Percentiles rank a stretch among this genome's conserved stretches.
Conservation (phyloP, 2,797 vertebrate genomes). For the Setipinna tenuifilis region DNA sequence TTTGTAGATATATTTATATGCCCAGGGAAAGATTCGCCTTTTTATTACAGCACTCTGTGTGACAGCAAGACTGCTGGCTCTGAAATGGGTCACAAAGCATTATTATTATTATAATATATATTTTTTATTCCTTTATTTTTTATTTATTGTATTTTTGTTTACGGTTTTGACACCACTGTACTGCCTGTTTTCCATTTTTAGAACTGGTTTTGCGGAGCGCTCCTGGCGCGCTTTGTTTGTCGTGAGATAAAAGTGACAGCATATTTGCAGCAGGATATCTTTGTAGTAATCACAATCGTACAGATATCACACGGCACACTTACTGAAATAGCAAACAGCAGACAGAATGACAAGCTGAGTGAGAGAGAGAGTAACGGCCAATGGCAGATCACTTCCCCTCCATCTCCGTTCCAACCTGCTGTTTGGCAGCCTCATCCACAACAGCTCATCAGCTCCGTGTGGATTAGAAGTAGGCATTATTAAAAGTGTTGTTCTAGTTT, state of each 20-base stretch:
- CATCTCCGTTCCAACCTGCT: background rate
- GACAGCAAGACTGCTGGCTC: background rate
- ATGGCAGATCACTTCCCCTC: background rate
- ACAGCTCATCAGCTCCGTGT: background rate
- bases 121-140: background rate
- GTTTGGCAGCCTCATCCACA: background rate
- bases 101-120: background rate
- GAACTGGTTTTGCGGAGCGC: background rate
- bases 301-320: background rate
- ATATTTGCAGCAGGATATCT: background rate
- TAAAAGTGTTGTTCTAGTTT: background rate
- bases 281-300: background rate
- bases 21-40: background rate
- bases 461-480: background rate
- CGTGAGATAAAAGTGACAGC: conserved; percentile 2
- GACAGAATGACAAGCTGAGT: no score
- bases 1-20: conserved; percentile 15
- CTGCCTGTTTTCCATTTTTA: background rate
- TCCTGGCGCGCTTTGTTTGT: background rate
- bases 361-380: background rate
- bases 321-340: background rate
- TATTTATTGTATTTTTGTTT: background rate
- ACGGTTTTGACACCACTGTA: background rate
- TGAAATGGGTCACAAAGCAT: conserved; percentile 18
- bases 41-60: background rate